Percentiles rank a stretch among this genome's conserved stretches.
Evolutionary conservation across 2,797 vertebrate species (phyloP).

Genomic region (Tokudaia muenninki): DNA sequence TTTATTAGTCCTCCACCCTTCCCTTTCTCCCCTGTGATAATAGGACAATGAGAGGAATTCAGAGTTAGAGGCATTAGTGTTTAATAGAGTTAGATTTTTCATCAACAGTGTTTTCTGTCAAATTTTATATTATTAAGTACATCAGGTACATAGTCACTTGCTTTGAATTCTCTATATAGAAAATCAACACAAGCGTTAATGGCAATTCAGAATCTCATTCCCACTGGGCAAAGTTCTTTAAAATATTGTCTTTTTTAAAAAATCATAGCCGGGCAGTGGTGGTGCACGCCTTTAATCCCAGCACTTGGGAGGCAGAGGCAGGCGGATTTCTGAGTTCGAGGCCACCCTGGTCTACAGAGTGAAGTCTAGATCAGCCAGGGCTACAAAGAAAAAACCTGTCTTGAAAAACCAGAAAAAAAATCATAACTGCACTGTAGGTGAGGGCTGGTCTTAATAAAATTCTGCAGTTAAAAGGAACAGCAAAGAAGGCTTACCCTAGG

Average conservation of each 20-base stretch:
- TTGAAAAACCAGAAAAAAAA: not conserved
- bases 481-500: not conserved
- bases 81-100: not conserved
- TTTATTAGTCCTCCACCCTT: not conserved
- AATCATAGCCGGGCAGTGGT: not conserved
- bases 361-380: no score
- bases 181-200: constrained; percentile 6
- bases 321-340: no score
- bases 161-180: constrained; percentile 20
- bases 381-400: no score
- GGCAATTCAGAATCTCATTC: constrained; percentile 61
- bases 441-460: constrained; percentile 50
- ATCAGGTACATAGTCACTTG: constrained; percentile 32
- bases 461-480: constrained; percentile 48
- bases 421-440: constrained; percentile 15
- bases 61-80: constrained; percentile 23
- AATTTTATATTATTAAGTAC: constrained; percentile 28
- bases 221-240: constrained; percentile 57
- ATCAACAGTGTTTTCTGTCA: not conserved
- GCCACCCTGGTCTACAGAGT: no score
- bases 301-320: no score
- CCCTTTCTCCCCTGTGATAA: constrained; percentile 5
- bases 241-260: constrained; percentile 27
- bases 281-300: no score
- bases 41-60: constrained; percentile 12